phyloP scores from a whole-genome alignment of 92 coral and sea anemone genomes.

The Bergia sp. region DNA sequence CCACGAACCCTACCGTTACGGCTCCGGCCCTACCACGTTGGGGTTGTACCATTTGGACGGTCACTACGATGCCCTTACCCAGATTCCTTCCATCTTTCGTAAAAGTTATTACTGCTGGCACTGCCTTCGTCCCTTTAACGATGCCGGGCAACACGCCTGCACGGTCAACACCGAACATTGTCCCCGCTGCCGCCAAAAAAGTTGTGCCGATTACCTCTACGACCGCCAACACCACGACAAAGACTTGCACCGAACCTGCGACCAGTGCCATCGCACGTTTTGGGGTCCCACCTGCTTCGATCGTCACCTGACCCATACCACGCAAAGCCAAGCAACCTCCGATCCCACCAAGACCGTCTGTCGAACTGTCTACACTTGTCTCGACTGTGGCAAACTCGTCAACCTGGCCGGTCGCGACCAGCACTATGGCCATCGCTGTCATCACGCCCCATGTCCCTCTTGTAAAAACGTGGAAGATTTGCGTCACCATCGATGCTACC shows the following conservation, averaged over 20 bases:
- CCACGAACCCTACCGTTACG: not conserved
- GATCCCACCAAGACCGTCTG: not conserved
- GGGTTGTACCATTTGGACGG: slow-evolving; percentile 18
- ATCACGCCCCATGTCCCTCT: not conserved
- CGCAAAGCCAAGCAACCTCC: not conserved
- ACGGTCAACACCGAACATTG: not conserved
- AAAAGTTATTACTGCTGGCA: not conserved
- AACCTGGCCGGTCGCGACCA: not conserved
- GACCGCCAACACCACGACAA: slow-evolving; percentile 3
- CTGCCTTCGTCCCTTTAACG: not conserved
- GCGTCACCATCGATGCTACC: slow-evolving; percentile 16
- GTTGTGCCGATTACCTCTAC: slow-evolving; percentile 7
- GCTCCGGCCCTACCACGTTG: slow-evolving; percentile 22
- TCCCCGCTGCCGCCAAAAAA: not conserved
- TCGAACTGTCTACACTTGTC: not conserved
- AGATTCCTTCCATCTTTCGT: not conserved
- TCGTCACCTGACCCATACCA: not conserved
- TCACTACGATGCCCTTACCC: slow-evolving; percentile 52
- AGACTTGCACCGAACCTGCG: not conserved
- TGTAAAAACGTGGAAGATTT: not conserved
- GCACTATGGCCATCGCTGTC: not conserved
- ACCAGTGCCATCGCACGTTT: not conserved
- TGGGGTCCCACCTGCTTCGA: not conserved
- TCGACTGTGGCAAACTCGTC: not conserved
- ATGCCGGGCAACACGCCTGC: not conserved